Percentiles rank a stretch among this genome's conserved stretches.
phyloP scores from a whole-genome alignment of 2,797 vertebrate species.

The Danio choprae region DNA sequence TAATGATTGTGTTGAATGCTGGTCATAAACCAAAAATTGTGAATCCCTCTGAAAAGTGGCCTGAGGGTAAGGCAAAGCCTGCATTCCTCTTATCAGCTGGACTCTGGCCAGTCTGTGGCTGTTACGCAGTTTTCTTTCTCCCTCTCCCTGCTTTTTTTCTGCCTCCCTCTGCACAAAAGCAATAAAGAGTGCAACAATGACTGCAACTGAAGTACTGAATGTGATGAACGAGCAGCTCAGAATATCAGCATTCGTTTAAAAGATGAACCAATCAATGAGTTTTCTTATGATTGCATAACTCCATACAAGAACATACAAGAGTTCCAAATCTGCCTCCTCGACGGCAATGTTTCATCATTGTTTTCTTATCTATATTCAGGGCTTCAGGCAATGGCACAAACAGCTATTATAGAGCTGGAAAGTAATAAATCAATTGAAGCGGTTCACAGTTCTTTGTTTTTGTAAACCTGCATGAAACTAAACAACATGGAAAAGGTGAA shows the following conservation, averaged over 20 bases:
- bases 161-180: neutral
- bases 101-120: neutral
- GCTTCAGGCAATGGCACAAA: constrained; percentile 32
- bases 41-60: constrained; percentile 20
- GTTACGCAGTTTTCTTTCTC: neutral
- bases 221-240: neutral
- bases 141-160: neutral
- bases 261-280: neutral
- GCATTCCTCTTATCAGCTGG: constrained; percentile 35
- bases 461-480: neutral
- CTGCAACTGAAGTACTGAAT: constrained; percentile 14
- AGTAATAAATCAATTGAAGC: constrained; percentile 38
- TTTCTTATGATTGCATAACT: neutral
- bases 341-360: neutral
- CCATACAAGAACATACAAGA: neutral
- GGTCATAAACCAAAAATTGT: neutral
- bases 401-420: constrained; percentile 30
- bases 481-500: neutral
- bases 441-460: neutral
- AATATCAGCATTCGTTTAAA: neutral
- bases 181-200: constrained; percentile 20
- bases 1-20: constrained; percentile 26
- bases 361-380: constrained; percentile 32
- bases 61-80: constrained; percentile 20
- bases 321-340: neutral